Conservation (phyloP, 2,797 vertebrate genomes). For the Melanotaenia maccullochi region DNA sequence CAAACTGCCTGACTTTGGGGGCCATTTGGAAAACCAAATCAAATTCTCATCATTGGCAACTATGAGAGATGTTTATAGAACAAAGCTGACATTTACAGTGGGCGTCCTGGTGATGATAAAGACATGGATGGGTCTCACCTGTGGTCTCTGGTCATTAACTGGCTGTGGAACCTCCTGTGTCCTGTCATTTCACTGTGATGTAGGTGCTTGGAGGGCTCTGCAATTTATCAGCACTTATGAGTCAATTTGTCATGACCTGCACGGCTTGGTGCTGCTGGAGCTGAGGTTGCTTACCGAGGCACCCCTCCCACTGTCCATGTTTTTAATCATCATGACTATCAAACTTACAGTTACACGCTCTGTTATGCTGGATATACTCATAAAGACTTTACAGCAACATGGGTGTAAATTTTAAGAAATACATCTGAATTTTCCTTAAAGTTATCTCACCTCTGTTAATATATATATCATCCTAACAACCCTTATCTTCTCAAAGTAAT, state of each 20-base stretch:
- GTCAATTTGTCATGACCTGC: constrained; percentile 82
- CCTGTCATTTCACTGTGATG: constrained; percentile 69
- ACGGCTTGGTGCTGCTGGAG: constrained; percentile 51
- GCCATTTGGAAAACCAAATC: constrained; percentile 3
- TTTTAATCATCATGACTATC: constrained; percentile 38
- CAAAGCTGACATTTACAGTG: constrained; percentile 35
- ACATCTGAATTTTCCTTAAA: constrained; percentile 6
- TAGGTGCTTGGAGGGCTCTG: constrained; percentile 49
- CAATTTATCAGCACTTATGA: constrained; percentile 84
- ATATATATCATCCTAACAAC: neutral
- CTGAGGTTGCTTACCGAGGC: constrained; percentile 62
- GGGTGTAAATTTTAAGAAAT: neutral
- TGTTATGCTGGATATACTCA: constrained; percentile 15
- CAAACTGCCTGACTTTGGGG: neutral
- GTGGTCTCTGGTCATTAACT: constrained; percentile 79
- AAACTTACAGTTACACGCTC: constrained; percentile 14
- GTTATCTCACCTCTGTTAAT: neutral
- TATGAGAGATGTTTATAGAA: neutral
- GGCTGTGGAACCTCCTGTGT: constrained; percentile 71
- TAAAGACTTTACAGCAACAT: constrained; percentile 19
- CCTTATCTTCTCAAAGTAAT: constrained; percentile 31
- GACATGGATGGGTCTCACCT: constrained; percentile 77
- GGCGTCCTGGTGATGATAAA: constrained; percentile 31
- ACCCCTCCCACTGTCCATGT: constrained; percentile 49
- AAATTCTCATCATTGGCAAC: constrained; percentile 3